phyloP scores from a whole-genome alignment of 1,140 invertebrate genomes.

The Bombus breviceps region DNA sequence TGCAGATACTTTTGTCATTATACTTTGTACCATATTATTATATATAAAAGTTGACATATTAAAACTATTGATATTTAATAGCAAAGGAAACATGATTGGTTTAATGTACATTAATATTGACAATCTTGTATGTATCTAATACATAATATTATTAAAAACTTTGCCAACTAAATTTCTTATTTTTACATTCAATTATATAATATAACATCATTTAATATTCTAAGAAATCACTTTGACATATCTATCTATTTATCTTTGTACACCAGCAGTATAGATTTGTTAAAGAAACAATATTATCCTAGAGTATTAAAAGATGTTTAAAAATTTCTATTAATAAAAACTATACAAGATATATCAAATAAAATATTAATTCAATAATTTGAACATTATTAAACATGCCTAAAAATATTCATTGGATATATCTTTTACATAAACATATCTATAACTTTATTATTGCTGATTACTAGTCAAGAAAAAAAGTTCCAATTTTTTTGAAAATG shows the following conservation, averaged over 20 bases:
- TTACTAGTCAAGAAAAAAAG: conserved; percentile 8
- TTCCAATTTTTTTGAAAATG: neutral
- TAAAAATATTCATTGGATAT: conserved; percentile 46
- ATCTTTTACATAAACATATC: conserved; percentile 40
- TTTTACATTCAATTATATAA: conserved; percentile 33
- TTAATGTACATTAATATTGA: conserved; percentile 54
- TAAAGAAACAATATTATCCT: conserved; percentile 43
- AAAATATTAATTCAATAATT: conserved; percentile 49
- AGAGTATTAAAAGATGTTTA: conserved; percentile 44
- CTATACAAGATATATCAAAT: conserved; percentile 50
- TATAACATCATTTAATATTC: conserved; percentile 25
- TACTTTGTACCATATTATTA: conserved; percentile 47
- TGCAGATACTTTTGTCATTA: conserved; percentile 63
- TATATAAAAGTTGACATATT: neutral
- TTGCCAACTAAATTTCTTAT: conserved; percentile 26
- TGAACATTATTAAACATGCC: conserved; percentile 54
- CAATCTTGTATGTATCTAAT: conserved; percentile 19
- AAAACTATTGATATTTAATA: conserved; percentile 20
- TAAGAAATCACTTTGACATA: conserved; percentile 46
- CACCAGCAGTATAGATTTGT: conserved; percentile 52
- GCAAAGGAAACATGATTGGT: conserved; percentile 31
- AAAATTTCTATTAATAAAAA: conserved; percentile 48
- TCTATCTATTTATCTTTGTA: conserved; percentile 59
- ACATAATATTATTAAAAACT: conserved; percentile 23
- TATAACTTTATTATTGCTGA: conserved; percentile 19